Percentiles rank a stretch among this genome's conserved stretches.
Conservation (phyloP, 2,113 vertebrate species). For the Butastur rufipennis region DNA sequence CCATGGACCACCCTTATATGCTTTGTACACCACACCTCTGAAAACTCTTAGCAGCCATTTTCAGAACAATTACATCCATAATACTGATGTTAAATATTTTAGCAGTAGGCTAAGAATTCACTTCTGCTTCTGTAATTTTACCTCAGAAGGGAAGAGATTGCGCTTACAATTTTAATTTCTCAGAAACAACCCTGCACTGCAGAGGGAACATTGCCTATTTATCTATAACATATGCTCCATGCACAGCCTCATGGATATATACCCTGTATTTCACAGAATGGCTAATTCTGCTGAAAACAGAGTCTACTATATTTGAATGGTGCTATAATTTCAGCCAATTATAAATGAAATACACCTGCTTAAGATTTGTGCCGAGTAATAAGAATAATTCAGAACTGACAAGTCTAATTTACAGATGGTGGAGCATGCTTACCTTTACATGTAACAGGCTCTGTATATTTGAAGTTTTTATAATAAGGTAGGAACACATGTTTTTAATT, state of each 20-base stretch:
- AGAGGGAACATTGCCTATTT: background rate
- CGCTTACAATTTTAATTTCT: background rate
- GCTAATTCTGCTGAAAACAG: background rate
- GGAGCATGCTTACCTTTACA: background rate
- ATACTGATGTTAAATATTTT: background rate
- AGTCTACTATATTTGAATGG: background rate
- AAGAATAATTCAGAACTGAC: background rate
- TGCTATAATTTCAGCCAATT: background rate
- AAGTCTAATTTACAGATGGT: background rate
- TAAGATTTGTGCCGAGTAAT: background rate
- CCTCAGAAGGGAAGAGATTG: background rate
- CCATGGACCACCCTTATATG: background rate
- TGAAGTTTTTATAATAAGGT: background rate
- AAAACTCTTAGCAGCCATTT: background rate
- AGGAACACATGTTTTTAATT: conserved; percentile 1
- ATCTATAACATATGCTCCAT: background rate
- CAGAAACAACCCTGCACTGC: background rate
- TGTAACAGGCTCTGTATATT: background rate
- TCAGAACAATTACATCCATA: background rate
- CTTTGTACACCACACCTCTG: background rate
- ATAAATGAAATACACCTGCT: background rate
- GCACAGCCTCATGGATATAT: background rate
- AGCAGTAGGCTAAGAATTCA: background rate
- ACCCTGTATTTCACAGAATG: background rate
- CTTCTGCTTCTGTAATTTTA: background rate